Percentiles rank a stretch among this genome's conserved stretches.
These are phyloP conservation scores for Petrocephalus microphthalmus DNA, from an alignment of 2,113 vertebrate species.

Conservation along the genomic window DNA sequence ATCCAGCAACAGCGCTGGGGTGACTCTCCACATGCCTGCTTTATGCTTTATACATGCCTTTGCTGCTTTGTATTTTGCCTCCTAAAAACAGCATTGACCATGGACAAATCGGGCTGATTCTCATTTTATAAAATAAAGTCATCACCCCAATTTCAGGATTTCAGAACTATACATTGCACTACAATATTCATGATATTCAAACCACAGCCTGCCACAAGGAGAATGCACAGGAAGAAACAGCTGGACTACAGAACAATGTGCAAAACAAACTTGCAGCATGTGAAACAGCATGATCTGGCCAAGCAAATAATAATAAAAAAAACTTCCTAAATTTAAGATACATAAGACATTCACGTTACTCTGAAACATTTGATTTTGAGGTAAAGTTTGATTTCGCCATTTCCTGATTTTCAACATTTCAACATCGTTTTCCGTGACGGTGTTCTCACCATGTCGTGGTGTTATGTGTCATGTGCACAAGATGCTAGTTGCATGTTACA, in stretches of 20 bases:
- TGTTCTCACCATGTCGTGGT: neutral
- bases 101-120: neutral
- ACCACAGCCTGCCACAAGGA: neutral
- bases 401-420: neutral
- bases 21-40: neutral
- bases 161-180: neutral
- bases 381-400: neutral
- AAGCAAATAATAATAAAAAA: neutral
- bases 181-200: neutral
- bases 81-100: neutral
- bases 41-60: neutral
- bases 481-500: neutral
- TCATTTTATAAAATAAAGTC: neutral
- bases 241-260: neutral
- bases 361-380: neutral
- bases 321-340: neutral
- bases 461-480: neutral
- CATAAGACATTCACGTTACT: neutral
- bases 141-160: neutral
- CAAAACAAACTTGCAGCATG: neutral
- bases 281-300: neutral
- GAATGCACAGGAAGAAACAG: neutral
- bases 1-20: neutral
- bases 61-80: neutral
- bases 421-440: neutral